A percentile compares a stretch with the other conserved stretches of the same genome.
Conservation (phyloP, 2,797 vertebrate species). For the Pseudochaenichthys georgianus region DNA sequence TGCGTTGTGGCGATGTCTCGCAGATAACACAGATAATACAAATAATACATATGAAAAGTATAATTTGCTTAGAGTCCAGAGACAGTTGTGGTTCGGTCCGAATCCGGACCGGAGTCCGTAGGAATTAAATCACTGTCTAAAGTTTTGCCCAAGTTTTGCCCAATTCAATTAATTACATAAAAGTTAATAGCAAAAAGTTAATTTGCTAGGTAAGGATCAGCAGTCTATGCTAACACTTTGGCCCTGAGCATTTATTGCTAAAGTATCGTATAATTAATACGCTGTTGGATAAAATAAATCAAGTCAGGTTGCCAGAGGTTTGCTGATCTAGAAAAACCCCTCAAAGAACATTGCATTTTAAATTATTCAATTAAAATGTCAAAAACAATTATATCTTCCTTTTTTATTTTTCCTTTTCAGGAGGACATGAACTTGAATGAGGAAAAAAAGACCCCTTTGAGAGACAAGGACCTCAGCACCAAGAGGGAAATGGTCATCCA, state of each 20-base stretch:
- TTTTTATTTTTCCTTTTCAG: conserved; percentile 72
- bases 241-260: neutral
- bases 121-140: neutral
- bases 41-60: too few relatives aligned
- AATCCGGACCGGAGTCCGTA: too few relatives aligned
- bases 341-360: neutral
- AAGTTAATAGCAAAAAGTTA: neutral
- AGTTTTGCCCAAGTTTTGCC: neutral
- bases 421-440: conserved; percentile 99
- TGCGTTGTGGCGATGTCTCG: too few relatives aligned
- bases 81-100: too few relatives aligned
- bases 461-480: conserved; percentile 94
- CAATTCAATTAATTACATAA: neutral
- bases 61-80: too few relatives aligned
- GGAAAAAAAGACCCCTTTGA: conserved; percentile 95
- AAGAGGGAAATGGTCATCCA: conserved; percentile 99
- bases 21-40: too few relatives aligned
- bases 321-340: neutral
- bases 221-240: neutral
- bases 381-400: neutral
- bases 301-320: neutral
- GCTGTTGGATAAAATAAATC: neutral
- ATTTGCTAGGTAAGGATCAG: neutral
- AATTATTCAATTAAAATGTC: conserved; percentile 5
- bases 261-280: neutral